Evolutionary conservation across 2,888 invertebrate genomes (phyloP).

Genomic region (Eupithecia abbreviata): DNA sequence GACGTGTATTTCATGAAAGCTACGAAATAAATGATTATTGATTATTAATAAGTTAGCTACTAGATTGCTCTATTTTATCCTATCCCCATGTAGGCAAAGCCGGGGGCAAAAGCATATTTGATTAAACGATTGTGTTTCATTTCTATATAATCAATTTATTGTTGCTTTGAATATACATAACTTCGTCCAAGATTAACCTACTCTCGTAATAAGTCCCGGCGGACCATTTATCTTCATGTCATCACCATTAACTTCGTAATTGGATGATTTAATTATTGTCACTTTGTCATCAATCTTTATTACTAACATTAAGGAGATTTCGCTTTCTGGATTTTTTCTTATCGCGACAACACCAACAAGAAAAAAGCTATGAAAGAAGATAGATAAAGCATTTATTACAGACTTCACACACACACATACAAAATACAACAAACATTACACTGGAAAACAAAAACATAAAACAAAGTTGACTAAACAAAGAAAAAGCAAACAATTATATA

Average conservation of each 20-base stretch:
- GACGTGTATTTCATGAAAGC: too few relatives aligned
- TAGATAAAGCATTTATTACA: too few relatives aligned
- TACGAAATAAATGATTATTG: too few relatives aligned
- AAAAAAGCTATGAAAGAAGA: not conserved
- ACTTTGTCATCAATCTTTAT: not conserved
- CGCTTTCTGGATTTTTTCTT: not conserved
- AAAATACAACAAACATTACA: too few relatives aligned
- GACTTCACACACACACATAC: too few relatives aligned
- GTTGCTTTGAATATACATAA: not conserved
- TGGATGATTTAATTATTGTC: slow-evolving; percentile 3
- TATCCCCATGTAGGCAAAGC: too few relatives aligned
- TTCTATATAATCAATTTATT: not conserved
- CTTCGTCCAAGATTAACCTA: not conserved
- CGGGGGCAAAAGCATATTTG: too few relatives aligned
- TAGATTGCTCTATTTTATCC: too few relatives aligned
- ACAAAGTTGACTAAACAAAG: too few relatives aligned
- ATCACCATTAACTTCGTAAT: slow-evolving; percentile 5
- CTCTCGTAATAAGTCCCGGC: not conserved
- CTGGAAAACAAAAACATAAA: too few relatives aligned
- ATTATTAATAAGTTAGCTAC: too few relatives aligned
- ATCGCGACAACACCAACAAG: not conserved
- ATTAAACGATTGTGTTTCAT: not conserved
- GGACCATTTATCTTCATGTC: not conserved
- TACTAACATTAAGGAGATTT: not conserved
- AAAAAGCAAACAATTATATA: too few relatives aligned